A percentile compares a stretch with the other conserved stretches of the same genome.
These are phyloP conservation scores for Acanthisitta chloris DNA, from an alignment of 2,113 vertebrate species.

Conservation along the genomic window DNA sequence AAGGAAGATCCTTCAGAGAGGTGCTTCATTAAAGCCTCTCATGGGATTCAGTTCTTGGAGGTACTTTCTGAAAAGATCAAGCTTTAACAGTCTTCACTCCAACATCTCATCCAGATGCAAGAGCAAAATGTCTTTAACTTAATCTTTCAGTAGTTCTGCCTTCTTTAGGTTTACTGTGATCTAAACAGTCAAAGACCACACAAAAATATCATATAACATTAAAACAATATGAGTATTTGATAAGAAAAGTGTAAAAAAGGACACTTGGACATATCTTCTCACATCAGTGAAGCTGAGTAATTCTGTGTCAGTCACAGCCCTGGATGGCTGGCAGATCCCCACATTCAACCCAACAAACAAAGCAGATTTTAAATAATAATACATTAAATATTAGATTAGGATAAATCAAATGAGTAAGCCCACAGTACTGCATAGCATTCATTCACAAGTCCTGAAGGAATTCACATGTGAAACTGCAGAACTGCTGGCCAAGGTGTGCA, in stretches of 20 bases:
- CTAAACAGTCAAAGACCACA: background rate
- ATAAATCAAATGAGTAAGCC: background rate
- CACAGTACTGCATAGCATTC: background rate
- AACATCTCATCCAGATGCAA: background rate
- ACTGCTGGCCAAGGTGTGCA: background rate
- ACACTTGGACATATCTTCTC: background rate
- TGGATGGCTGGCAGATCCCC: background rate
- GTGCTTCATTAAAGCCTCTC: background rate
- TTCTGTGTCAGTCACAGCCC: background rate
- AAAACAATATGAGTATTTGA: background rate
- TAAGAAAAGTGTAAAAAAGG: background rate
- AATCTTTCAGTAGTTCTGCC: background rate
- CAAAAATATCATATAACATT: background rate
- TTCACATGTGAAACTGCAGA: background rate
- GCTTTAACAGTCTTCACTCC: background rate
- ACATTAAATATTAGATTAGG: background rate
- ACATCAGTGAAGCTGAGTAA: background rate
- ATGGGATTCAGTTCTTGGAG: background rate
- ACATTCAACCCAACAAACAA: background rate
- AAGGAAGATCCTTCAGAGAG: background rate
- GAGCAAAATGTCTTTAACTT: background rate
- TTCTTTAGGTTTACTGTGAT: background rate
- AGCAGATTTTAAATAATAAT: background rate
- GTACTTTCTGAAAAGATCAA: background rate
- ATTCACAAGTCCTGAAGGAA: background rate